Conservation (phyloP, 2,797 vertebrate genomes). For the Tenualosa ilisha region DNA sequence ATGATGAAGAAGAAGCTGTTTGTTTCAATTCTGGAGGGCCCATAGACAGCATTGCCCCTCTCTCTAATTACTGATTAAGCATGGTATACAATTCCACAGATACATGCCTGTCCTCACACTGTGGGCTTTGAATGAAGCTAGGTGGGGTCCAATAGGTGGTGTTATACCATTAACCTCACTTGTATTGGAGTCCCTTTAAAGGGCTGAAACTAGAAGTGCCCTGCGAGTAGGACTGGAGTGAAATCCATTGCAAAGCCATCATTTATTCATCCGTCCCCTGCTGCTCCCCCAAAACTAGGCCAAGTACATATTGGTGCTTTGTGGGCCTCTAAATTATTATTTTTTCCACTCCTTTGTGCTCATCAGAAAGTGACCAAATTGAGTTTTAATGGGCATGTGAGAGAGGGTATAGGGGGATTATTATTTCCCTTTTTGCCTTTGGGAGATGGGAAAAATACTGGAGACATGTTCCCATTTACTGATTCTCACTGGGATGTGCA, state of each 20-base stretch:
- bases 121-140: constrained; percentile 25
- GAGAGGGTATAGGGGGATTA: constrained; percentile 14
- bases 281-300: constrained; percentile 61
- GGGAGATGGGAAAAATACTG: not conserved
- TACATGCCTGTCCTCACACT: not conserved
- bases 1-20: not conserved
- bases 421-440: constrained; percentile 23
- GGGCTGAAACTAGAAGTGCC: constrained; percentile 31
- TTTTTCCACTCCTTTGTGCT: constrained; percentile 43
- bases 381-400: constrained; percentile 38
- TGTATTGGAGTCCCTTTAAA: constrained; percentile 13
- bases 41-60: not conserved
- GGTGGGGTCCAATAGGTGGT: not conserved
- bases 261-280: constrained; percentile 65
- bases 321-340: constrained; percentile 51
- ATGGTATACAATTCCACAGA: not conserved
- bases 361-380: constrained; percentile 49
- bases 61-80: not conserved
- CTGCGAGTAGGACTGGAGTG: constrained; percentile 52
- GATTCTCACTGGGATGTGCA: constrained; percentile 19
- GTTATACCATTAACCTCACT: not conserved
- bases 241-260: constrained; percentile 56
- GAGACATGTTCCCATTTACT: not conserved
- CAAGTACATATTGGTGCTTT: constrained; percentile 56
- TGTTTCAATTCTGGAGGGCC: not conserved